phyloP scores from a whole-genome alignment of 2,797 vertebrate genomes.

The Pseudomugil tenellus region DNA sequence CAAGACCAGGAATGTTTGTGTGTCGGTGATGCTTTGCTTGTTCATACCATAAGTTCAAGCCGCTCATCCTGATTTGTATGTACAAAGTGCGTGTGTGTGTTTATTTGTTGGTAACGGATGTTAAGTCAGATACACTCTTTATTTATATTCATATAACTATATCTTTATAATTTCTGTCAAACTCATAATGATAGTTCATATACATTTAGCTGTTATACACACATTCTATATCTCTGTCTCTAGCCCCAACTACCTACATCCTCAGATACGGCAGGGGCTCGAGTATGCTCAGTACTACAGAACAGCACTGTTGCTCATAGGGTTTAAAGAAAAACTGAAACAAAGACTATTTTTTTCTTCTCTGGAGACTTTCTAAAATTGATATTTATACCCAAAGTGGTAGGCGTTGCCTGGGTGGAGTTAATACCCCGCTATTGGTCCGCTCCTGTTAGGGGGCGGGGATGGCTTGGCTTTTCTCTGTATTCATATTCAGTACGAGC shows the following conservation, averaged over 20 bases:
- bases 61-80: conserved; percentile 86
- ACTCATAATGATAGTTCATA: conserved; percentile 82
- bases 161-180: conserved; percentile 81
- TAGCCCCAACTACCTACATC: conserved; percentile 87
- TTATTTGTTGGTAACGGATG: conserved; percentile 65
- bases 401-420: conserved; percentile 87
- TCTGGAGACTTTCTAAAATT: conserved; percentile 81
- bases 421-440: conserved; percentile 68
- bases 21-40: conserved; percentile 68
- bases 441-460: conserved; percentile 83
- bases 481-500: conserved; percentile 96
- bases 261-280: conserved; percentile 75
- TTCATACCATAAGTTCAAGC: conserved; percentile 57
- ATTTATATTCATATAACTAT: conserved; percentile 80
- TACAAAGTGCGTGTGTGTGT: conserved; percentile 78
- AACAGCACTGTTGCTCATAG: conserved; percentile 79
- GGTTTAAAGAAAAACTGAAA: conserved; percentile 77
- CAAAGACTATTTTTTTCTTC: conserved; percentile 62
- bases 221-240: conserved; percentile 82
- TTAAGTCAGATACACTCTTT: conserved; percentile 81
- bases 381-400: conserved; percentile 90
- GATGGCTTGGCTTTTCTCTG: conserved; percentile 97
- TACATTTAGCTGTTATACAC: conserved; percentile 85
- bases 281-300: conserved; percentile 77
- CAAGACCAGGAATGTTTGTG: conserved; percentile 85